Evolutionary conservation across 2,113 vertebrate genomes (phyloP).

Genomic region (Apus apus): DNA sequence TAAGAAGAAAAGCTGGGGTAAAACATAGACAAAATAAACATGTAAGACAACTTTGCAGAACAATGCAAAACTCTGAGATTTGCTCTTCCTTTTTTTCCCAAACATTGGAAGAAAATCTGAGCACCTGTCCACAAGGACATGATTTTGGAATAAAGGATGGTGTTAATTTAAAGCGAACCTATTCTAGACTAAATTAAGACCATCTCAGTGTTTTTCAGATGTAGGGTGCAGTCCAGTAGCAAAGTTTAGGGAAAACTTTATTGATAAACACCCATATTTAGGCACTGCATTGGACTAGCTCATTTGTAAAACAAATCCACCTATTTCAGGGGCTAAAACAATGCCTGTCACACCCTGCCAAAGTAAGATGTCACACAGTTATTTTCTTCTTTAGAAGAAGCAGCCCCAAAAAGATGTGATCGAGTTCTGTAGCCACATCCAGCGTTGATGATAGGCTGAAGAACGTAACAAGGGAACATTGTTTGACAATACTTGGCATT

Average conservation of each 20-base stretch:
- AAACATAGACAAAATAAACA: background rate
- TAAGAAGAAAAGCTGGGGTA: conserved; percentile 8
- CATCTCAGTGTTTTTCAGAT: background rate
- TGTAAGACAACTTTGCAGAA: background rate
- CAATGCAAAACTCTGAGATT: background rate
- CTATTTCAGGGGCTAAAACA: background rate
- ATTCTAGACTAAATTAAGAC: background rate
- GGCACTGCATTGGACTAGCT: background rate
- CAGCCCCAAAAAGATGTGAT: background rate
- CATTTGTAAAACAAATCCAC: rapidly evolving
- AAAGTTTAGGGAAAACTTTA: background rate
- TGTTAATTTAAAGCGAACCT: background rate
- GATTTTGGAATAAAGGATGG: background rate
- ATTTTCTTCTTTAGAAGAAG: background rate
- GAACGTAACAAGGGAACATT: rapidly evolving
- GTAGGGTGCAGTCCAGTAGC: background rate
- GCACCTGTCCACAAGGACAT: background rate
- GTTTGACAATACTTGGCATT: background rate
- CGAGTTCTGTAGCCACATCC: background rate
- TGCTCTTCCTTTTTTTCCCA: background rate
- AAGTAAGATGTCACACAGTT: background rate
- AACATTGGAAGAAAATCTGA: background rate
- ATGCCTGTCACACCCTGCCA: background rate
- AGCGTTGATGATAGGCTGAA: rapidly evolving
- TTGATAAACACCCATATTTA: background rate